Base-by-base conservation (phyloP, 1,140 invertebrate species). In the Idris sp. region DNA sequence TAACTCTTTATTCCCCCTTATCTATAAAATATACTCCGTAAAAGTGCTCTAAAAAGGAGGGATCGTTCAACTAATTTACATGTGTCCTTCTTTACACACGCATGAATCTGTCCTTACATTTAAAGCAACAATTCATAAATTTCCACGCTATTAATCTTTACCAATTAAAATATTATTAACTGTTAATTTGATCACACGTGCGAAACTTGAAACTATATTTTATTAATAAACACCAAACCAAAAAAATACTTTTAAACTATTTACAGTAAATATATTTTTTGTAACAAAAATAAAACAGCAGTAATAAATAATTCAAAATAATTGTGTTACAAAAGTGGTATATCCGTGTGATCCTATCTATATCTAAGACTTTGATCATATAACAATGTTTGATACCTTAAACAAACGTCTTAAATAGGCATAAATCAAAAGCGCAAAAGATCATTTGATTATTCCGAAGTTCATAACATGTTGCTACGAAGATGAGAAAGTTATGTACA, bases 401-500 rank as follows among this genome's bases (percentile, higher is more conserved):
- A 19, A 31, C 19, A 9, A 14, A 22, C 13, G 1, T 33, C 26
- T 44, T 15, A 56, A 10, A 4, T 18, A 7, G 11, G 11, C 31
- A n/a, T 44, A 53, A 33, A 43, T 64, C 46, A 44, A 53, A 65
- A 46, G 53, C 38, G 14, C 30, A 53, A 31, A 15, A 49, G 30
- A 35, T 19, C 19, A 16, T 33, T 31, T 38, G 14, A 44, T 59
- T 59, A 16, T 7, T 56, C 48, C 49, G 15, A 56, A 59, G 44
- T 51, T 69, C 25, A 40, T 53, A 59, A 49, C 11, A 41, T 54
- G 28, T 74, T 44, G 30, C 16, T 58, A 51, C 44, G 38, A 28
- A 35, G 15, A 49, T 59, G 65, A 65, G 46, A 71, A 71, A 74
- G 61, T 65, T 65, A 3, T 30, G 58, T 44, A 31, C 18, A 31